phyloP scores from a whole-genome alignment of 2,888 invertebrate species.

The Prosopocoilus inquinatus region DNA sequence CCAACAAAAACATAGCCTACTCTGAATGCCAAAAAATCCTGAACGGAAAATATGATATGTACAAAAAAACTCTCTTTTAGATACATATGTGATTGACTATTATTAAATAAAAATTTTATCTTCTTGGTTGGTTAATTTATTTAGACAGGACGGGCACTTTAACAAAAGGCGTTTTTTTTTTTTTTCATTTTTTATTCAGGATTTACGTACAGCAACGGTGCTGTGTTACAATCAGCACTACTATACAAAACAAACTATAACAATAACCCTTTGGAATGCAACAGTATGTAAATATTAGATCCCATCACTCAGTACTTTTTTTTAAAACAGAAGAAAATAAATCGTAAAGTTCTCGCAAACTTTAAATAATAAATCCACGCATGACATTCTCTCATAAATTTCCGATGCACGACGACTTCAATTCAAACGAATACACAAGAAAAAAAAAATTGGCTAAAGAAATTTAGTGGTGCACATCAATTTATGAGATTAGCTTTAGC shows the following conservation, averaged over 20 bases:
- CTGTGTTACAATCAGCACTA: slow-evolving; percentile 25
- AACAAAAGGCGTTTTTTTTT: too few species aligned
- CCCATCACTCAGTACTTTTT: slow-evolving; percentile 16
- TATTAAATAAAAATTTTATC: too few species aligned
- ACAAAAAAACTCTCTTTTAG: too few species aligned
- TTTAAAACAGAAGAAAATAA: slow-evolving; percentile 8
- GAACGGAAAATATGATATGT: too few species aligned
- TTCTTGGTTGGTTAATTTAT: too few species aligned
- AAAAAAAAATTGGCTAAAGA: slow-evolving; percentile 5
- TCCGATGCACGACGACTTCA: not conserved
- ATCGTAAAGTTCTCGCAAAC: not conserved
- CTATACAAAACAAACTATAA: slow-evolving; percentile 39
- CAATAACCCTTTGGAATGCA: slow-evolving; percentile 50
- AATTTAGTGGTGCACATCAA: slow-evolving; percentile 10
- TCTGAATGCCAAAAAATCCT: too few species aligned
- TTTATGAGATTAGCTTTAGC: slow-evolving; percentile 12
- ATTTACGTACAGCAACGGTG: slow-evolving; percentile 38
- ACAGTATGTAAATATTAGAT: slow-evolving; percentile 35
- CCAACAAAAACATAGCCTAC: too few species aligned
- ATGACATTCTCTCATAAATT: slow-evolving; percentile 2
- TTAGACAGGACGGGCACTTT: too few species aligned
- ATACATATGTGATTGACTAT: too few species aligned
- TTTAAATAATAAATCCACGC: not conserved
- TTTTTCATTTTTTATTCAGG: slow-evolving; percentile 34
- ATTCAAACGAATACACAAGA: not conserved